These are phyloP conservation scores for Trimorus sp. DNA, from an alignment of 2,888 invertebrate genomes.

Conservation along the genomic window DNA sequence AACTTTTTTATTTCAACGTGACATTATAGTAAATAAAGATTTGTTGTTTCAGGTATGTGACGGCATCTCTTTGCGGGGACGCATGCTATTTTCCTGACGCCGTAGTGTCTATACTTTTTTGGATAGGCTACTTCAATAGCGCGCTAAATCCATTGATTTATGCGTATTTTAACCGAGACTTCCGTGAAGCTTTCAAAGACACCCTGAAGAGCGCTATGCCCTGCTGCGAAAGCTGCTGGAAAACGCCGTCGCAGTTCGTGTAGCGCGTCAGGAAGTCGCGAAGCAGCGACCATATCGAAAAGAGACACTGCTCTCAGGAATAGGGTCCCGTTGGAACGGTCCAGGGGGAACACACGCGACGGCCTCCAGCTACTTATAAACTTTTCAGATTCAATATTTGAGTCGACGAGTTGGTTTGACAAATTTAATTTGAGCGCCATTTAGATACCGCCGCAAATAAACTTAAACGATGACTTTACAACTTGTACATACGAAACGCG, in stretches of 20 bases:
- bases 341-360: slow-evolving; percentile 30
- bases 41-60: slow-evolving; percentile 87
- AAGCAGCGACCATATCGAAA: slow-evolving; percentile 57
- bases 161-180: slow-evolving; percentile 98
- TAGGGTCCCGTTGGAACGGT: slow-evolving; percentile 35
- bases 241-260: slow-evolving; percentile 86
- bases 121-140: slow-evolving; percentile 99
- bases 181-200: slow-evolving; percentile 97
- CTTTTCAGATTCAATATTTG: background rate
- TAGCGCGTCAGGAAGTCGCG: slow-evolving; percentile 74
- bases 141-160: slow-evolving; percentile 97
- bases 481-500: too few species aligned
- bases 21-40: background rate
- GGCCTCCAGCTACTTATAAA: background rate
- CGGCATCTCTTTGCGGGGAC: slow-evolving; percentile 91
- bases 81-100: slow-evolving; percentile 86
- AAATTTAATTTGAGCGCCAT: too few species aligned
- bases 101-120: slow-evolving; percentile 88
- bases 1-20: too few species aligned
- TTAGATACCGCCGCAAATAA: too few species aligned
- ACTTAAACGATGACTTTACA: too few species aligned
- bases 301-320: slow-evolving; percentile 46
- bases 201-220: slow-evolving; percentile 93
- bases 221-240: slow-evolving; percentile 90
- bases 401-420: background rate